These are phyloP conservation scores for Sebastes oblongus DNA, from an alignment of 2,797 vertebrate species.

Conservation along the genomic window DNA sequence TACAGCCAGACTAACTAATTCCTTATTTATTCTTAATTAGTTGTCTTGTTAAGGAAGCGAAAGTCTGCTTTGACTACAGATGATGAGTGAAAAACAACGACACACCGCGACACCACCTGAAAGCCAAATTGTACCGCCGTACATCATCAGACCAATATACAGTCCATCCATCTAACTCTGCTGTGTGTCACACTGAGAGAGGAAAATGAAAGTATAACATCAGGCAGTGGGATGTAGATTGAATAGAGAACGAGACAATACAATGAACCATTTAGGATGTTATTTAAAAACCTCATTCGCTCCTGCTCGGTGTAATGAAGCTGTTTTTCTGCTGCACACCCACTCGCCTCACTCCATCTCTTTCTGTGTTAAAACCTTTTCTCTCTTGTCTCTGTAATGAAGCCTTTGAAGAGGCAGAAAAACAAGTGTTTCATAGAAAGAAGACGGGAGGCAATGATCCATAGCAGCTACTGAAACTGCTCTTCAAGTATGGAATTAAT, in stretches of 20 bases:
- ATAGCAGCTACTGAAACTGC: not conserved
- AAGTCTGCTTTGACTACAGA: not conserved
- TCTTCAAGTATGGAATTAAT: not conserved
- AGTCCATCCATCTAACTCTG: not conserved
- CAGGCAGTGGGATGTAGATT: conserved; percentile 17
- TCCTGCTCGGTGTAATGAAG: conserved; percentile 26
- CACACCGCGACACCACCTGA: not conserved
- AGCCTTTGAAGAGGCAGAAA: conserved; percentile 32
- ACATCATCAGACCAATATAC: not conserved
- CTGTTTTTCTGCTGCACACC: conserved; percentile 27
- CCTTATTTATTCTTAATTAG: not conserved
- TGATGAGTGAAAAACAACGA: not conserved
- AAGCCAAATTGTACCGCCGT: not conserved
- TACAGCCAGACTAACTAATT: not conserved
- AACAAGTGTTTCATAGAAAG: conserved; percentile 16
- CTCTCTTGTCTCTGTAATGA: conserved; percentile 19
- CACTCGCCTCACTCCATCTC: conserved; percentile 44
- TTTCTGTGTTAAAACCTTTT: not conserved
- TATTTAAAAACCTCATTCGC: conserved; percentile 42
- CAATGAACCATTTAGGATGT: conserved; percentile 28
- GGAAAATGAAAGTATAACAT: not conserved
- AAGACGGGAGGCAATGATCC: conserved; percentile 37
- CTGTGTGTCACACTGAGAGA: not conserved
- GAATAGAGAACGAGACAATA: not conserved
- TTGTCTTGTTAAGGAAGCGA: not conserved